Base-by-base conservation (phyloP, 2,888 invertebrate species). In the Osmoderma eremita region DNA sequence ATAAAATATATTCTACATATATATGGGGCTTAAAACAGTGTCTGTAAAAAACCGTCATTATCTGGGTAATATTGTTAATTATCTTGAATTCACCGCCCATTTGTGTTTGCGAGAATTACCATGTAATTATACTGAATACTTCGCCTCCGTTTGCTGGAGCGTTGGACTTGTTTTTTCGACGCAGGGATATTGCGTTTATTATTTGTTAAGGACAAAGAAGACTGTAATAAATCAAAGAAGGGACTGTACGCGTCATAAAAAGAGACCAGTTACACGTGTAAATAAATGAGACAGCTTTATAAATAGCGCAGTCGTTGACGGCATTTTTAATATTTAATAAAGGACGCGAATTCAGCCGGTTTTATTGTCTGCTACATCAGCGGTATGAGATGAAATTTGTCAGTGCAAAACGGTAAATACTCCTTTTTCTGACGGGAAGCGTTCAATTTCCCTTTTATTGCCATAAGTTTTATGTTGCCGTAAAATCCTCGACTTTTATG, bases 301-400 rank as follows among this genome's bases (percentile, higher is more conserved):
- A 56, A 56, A 56, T 56, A 22, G 20, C 56, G 8, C 18, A 12
- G 50, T 17, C 38, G 54, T 54, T 54, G 54, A 18, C 54, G n/a
- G 18, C 39, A 41, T 41, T 56, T 56, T 56, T 39, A 56, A 56
- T 56, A 41, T 56, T 56, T 56, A 56, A 56, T 56, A 56, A 54
- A 41, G 41, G 56, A 30, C 50, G 22, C n/a, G 15, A 13, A 15
- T 24, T 13, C 22, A 50, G 22, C 22, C 50, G 2, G 24, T 50
- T 50, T 50, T 50, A 50, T 50, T 50, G 50, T 24, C 50, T 50
- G 13, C 30, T 6, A 24, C 24, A 24, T 50, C 22, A 24, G 13
- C 50, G 13, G n/a, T 1, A 24, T 2, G 22, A 50, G 30, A 50
- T 50, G 50, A 50, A 50, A 50, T 50, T 50, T 50, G 50, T 50